phyloP scores from a whole-genome alignment of 2,888 invertebrate genomes.

The Ormyrus labotus region DNA sequence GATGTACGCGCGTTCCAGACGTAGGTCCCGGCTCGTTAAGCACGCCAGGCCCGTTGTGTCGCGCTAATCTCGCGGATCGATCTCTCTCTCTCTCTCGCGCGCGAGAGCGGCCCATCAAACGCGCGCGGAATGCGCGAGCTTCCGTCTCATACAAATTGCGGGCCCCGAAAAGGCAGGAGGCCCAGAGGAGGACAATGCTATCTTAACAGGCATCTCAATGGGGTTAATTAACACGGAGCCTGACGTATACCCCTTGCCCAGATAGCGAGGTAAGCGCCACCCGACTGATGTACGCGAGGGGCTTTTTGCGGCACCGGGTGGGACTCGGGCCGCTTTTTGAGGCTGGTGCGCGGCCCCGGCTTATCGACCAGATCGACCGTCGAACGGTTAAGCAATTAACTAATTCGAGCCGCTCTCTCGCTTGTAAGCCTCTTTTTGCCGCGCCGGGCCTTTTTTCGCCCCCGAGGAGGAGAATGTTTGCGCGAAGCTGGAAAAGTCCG shows the following conservation, averaged over 20 bases:
- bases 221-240: slow-evolving; percentile 71
- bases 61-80: slow-evolving; percentile 15
- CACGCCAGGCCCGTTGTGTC: slow-evolving; percentile 18
- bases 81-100: neutral
- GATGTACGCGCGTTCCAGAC: neutral
- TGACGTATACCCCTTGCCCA: slow-evolving; percentile 61
- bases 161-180: neutral
- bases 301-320: neutral
- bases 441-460: too few relatives aligned
- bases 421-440: too few relatives aligned
- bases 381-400: slow-evolving; percentile 25
- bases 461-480: too few relatives aligned
- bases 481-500: too few relatives aligned
- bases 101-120: neutral
- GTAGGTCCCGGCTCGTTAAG: too few relatives aligned
- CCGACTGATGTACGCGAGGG: slow-evolving; percentile 15
- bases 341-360: too few relatives aligned
- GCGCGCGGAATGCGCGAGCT: neutral
- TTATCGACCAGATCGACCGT: neutral
- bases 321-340: too few relatives aligned
- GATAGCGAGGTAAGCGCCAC: slow-evolving; percentile 47
- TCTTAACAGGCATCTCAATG: slow-evolving; percentile 63
- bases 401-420: slow-evolving; percentile 14
- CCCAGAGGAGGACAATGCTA: slow-evolving; percentile 37
- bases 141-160: neutral